These are phyloP conservation scores for Crocidura indochinensis DNA, from an alignment of 2,797 vertebrate species.

Conservation along the genomic window DNA sequence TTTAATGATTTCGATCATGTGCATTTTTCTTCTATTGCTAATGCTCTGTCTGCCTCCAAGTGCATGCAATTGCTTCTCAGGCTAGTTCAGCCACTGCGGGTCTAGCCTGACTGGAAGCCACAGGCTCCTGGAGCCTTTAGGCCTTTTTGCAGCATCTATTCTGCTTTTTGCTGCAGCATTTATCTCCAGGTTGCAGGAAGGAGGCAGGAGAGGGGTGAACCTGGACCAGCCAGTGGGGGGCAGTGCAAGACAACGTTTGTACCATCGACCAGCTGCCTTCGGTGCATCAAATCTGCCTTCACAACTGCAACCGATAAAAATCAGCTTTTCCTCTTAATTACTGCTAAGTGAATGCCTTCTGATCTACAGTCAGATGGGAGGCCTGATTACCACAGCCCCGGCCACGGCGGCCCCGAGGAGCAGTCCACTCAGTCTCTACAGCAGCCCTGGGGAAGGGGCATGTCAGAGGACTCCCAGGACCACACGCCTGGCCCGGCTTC, in stretches of 20 bases:
- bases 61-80: constrained; percentile 83
- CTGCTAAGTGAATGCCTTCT: constrained; percentile 87
- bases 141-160: constrained; percentile 95
- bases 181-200: constrained; percentile 90
- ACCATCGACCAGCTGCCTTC: constrained; percentile 39
- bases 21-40: too few relatives aligned
- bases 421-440: rapidly evolving
- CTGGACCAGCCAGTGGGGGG: constrained; percentile 93
- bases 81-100: constrained; percentile 88
- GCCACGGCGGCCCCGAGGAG: rapidly evolving
- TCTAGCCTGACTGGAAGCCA: constrained; percentile 92
- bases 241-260: constrained; percentile 94
- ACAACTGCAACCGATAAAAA: constrained; percentile 86
- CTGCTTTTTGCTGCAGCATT: constrained; percentile 90
- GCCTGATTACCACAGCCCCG: constrained; percentile 60
- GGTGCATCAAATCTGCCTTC: constrained; percentile 76
- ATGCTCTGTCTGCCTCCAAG: too few relatives aligned
- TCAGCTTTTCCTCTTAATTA: constrained; percentile 88
- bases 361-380: constrained; percentile 71
- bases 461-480: too few relatives aligned
- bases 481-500: too few relatives aligned
- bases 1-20: too few relatives aligned
- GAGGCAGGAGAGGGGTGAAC: constrained; percentile 66
- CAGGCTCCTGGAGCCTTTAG: constrained; percentile 94
- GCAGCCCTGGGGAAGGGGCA: too few relatives aligned